These are phyloP conservation scores for Muscicapa striata DNA, from an alignment of 2,797 vertebrate genomes.

Conservation along the genomic window DNA sequence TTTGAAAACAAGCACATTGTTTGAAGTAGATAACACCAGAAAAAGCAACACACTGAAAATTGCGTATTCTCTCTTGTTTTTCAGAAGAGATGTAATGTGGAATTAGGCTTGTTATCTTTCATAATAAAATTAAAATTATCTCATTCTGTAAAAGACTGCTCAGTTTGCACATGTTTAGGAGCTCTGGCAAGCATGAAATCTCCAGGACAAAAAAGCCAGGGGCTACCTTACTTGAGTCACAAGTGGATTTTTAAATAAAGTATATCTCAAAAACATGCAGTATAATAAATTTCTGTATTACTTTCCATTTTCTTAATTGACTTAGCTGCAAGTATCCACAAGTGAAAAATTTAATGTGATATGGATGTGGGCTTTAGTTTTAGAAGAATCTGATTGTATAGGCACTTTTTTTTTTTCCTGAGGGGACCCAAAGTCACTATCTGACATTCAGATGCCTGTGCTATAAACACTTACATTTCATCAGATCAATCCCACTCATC, in stretches of 20 bases:
- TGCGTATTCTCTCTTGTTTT: neutral
- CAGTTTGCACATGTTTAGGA: neutral
- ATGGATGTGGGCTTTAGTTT: neutral
- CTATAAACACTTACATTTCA: neutral
- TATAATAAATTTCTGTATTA: neutral
- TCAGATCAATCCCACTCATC: neutral
- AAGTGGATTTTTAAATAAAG: neutral
- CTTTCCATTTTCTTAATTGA: neutral
- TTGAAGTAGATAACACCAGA: conserved; percentile 15
- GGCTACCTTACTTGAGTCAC: neutral
- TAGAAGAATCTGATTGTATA: neutral
- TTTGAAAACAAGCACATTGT: conserved; percentile 38
- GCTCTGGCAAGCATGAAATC: neutral
- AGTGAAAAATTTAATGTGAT: neutral
- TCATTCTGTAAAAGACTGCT: neutral
- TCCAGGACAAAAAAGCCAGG: neutral
- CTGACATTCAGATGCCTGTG: neutral
- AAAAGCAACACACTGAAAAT: neutral
- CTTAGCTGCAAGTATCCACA: neutral
- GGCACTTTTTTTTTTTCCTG: neutral
- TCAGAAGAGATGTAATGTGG: neutral
- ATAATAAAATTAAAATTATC: conserved; percentile 5
- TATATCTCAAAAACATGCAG: neutral
- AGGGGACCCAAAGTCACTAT: neutral
- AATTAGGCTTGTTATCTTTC: conserved; percentile 12